Evolutionary conservation across 2,797 vertebrate genomes (phyloP), one percentile per base, ranked within the genome.

Genomic region (Crenuchus spilurus): DNA sequence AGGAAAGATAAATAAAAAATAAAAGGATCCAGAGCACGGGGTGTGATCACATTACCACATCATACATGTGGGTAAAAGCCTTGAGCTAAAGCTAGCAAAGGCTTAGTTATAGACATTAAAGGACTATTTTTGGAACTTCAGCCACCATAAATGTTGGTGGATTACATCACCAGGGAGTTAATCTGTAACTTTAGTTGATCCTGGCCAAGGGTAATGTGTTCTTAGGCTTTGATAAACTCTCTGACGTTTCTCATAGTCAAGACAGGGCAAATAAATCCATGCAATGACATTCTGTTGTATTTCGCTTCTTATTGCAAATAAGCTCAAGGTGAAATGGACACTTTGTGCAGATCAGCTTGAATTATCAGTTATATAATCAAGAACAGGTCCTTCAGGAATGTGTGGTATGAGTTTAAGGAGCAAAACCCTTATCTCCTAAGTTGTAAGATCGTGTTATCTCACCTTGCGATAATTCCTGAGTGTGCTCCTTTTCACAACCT

Each of bases 401-500:
- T 20, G 14, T 76, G 68, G 14, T 22, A 42, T 64, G 35, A 57
- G 30, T 46, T 54, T 42, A 70, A 26, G 18, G 22, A 31, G 9
- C 22, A 51, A 10, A 48, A 22, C 18, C 18, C 9, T 37, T 18
- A 44, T 55, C 22, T 30, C 13, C 57, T 30, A 72, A 14, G 46
- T 54, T 1, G 18, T 55, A 33, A 49, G 7, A n/a, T 33, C 24
- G 24, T 6, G 31, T 11, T 60, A 31, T 72, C 90, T 90, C 75
- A 93, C 92, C 92, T 89, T 93, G 66, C 88, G 84, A 70, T 92
- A 93, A 66, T 79, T 89, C 82, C 87, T 91, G 49, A 87, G 31
- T 0, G 84, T 76, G 69, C 70, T 90, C 80, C 86, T 92, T 85
- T 93, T 93, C 69, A 90, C 71, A 48, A 83, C 54, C 73, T 91